Base-by-base conservation (phyloP, 2,113 vertebrate species). In the Centropristis striata region DNA sequence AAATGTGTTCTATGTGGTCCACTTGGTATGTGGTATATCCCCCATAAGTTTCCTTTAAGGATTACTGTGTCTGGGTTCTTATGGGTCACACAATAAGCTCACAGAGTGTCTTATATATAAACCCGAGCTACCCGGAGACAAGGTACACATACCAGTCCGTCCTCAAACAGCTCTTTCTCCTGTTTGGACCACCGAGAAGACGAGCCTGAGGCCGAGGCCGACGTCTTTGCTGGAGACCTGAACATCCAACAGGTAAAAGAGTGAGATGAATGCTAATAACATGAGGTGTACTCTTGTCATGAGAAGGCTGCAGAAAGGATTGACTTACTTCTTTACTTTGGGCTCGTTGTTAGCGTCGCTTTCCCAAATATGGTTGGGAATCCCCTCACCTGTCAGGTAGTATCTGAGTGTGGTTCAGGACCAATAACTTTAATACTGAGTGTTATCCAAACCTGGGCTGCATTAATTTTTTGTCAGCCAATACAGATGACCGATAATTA, bases 101-200 rank as follows among this genome's bases (percentile, higher is more conserved):
- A 18, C 16, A 39, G n/a, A 78, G 7, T 21, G 7, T 11, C 6
- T 57, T 36, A 54, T 42, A 15, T 20, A 32, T 20, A 15, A n/a
- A 49, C 32, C 4, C 7, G 4, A 59, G 27, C 9, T 5, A 27
- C 27, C 54, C 23, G 37, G 27, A 69, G 47, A 14, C 8, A 37
- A 2, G 0, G 11, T 20, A 57, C 53, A 64, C 92, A 92, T 93
- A 99, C 98, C 92, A 99, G 90, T 81, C 98, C 98, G 90, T 97
- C 95, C 80, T 99, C 97, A 96, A 99, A 99, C 21, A 97, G 93
- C 4, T 97, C 95, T 88, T 97, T 99, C 86, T 99, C 98, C 91
- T 97, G 95, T 71, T 92, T 61, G 2, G 96, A 97, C 98, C 98
- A 99, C 64, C 97, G 97, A 37, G 96, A 86, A 0, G 90, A 88